phyloP scores from a whole-genome alignment of 2,113 vertebrate genomes.

The Chloroceryle aenea region DNA sequence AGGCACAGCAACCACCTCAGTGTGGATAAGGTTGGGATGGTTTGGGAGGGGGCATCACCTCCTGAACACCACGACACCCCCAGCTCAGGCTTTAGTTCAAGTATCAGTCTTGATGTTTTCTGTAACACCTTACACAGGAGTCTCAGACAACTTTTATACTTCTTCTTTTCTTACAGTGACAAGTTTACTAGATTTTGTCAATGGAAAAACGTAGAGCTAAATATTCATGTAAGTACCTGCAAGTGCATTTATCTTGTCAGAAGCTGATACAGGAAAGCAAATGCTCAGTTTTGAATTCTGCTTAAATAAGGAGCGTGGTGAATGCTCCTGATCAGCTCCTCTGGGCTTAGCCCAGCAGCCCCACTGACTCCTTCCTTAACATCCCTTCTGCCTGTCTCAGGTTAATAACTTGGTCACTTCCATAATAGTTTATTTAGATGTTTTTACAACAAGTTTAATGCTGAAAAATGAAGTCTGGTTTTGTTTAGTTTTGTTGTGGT shows the following conservation, averaged over 20 bases:
- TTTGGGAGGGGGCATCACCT: background rate
- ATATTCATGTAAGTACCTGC: constrained; percentile 92
- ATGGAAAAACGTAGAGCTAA: constrained; percentile 99
- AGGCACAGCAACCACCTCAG: background rate
- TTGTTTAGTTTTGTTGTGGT: background rate
- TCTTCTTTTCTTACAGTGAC: constrained; percentile 79
- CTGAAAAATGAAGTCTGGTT: background rate
- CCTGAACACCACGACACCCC: background rate
- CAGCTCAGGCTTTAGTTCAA: background rate
- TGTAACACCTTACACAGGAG: background rate
- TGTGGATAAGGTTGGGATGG: background rate
- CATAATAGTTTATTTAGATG: background rate
- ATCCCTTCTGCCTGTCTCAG: background rate
- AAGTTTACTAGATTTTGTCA: constrained; percentile 98
- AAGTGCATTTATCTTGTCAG: constrained; percentile 44
- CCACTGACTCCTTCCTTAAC: background rate
- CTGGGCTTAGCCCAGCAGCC: background rate
- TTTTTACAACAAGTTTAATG: background rate
- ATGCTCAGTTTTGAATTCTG: background rate
- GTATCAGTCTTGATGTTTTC: background rate
- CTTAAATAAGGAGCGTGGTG: background rate
- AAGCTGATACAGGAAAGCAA: background rate
- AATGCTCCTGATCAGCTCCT: background rate
- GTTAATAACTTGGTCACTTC: background rate
- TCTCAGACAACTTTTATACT: constrained; percentile 31